Conservation (phyloP, 2,113 vertebrate genomes). For the Ursus arctos region DNA sequence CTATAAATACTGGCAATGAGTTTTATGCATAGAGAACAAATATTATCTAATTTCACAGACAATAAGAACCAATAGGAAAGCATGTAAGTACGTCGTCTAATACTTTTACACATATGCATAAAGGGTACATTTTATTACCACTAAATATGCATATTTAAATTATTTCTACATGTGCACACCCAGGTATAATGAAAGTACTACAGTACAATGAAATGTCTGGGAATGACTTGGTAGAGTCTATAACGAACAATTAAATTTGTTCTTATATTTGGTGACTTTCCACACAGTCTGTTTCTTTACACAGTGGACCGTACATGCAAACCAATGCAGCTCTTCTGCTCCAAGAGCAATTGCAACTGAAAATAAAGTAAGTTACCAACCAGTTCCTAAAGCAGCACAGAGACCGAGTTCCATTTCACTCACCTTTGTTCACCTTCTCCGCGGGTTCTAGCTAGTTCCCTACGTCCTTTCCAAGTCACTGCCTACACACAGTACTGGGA, state of each 20-base stretch:
- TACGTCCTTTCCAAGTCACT: neutral
- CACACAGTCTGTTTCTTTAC: neutral
- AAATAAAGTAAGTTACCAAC: neutral
- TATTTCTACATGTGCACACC: neutral
- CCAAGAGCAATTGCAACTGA: neutral
- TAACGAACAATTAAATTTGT: neutral
- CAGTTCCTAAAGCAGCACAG: too few species aligned
- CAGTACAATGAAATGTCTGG: neutral
- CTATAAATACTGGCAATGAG: neutral
- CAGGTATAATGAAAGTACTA: neutral
- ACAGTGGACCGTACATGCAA: neutral
- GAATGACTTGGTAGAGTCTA: neutral
- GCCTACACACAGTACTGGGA: too few species aligned
- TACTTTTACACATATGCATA: neutral
- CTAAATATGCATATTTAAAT: neutral
- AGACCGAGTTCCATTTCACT: neutral
- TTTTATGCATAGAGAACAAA: neutral
- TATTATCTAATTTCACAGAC: neutral
- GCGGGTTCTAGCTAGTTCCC: neutral
- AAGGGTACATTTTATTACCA: neutral
- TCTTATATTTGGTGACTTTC: neutral
- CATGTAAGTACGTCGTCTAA: neutral
- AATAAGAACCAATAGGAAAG: neutral
- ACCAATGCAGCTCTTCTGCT: too few species aligned
- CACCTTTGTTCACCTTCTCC: neutral